phyloP scores from a whole-genome alignment of 2,113 vertebrate species.

The Myodes glareolus region DNA sequence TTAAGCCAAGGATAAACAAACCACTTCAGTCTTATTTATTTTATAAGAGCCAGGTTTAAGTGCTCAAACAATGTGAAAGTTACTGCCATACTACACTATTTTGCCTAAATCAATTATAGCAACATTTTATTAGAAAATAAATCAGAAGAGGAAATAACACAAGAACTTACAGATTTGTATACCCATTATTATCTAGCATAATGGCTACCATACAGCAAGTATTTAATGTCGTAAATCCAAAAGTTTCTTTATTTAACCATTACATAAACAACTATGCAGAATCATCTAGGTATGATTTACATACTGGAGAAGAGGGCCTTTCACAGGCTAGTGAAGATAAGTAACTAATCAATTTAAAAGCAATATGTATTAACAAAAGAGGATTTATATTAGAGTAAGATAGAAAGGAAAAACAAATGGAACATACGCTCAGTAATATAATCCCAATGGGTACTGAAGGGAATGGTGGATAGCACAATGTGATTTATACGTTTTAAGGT shows the following conservation, averaged over 20 bases:
- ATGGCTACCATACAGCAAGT: neutral
- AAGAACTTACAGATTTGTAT: neutral
- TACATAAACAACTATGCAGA: neutral
- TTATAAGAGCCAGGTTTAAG: neutral
- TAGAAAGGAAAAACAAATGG: neutral
- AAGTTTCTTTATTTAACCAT: neutral
- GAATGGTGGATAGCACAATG: neutral
- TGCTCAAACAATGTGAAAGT: neutral
- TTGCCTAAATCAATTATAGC: neutral
- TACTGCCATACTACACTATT: neutral
- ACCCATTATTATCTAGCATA: neutral
- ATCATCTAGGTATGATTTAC: neutral
- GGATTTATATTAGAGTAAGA: too few relatives aligned
- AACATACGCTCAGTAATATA: neutral
- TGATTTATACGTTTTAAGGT: neutral
- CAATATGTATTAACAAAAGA: neutral
- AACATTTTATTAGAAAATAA: neutral
- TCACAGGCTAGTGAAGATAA: neutral
- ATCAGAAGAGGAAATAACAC: slow-evolving; percentile 8
- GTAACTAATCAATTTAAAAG: neutral
- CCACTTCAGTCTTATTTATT: neutral
- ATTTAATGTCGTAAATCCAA: neutral
- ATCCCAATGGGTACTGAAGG: neutral
- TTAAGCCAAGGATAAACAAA: neutral
- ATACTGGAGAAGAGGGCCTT: neutral